These are phyloP conservation scores for Pipistrellus kuhlii DNA, from an alignment of 2,797 vertebrate genomes.

Conservation along the genomic window DNA sequence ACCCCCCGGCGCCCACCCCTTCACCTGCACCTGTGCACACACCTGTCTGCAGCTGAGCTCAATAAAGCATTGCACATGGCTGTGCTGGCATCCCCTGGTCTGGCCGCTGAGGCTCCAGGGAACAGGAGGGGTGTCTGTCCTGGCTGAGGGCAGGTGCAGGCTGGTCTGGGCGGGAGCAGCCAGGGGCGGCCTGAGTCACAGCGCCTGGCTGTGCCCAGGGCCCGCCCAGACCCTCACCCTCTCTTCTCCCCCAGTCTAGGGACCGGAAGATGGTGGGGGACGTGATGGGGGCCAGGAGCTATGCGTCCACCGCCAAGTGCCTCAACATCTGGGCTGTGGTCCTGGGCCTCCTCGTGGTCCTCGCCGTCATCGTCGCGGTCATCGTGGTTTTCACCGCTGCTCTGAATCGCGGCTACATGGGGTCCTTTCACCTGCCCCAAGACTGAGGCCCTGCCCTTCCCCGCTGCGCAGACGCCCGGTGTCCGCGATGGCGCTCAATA, in stretches of 20 bases:
- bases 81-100: no score
- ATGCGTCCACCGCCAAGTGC: not conserved
- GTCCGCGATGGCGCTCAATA: not conserved
- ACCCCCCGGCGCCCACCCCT: no score
- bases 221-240: not conserved
- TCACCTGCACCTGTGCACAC: not conserved
- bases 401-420: accelerated
- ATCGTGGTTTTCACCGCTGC: accelerated
- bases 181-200: not conserved
- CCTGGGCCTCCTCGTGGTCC: not conserved
- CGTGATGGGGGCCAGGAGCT: not conserved
- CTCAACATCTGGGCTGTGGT: conserved; percentile 49
- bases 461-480: no score
- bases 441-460: not conserved
- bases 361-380: not conserved
- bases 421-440: not conserved
- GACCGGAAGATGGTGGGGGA: conserved; percentile 39
- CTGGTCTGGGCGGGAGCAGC: not conserved
- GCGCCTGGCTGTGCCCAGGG: not conserved
- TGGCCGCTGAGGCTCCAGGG: not conserved
- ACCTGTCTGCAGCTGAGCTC: no score
- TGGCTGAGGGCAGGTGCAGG: not conserved
- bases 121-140: not conserved
- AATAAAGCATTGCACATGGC: no score
- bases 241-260: not conserved